phyloP scores from a whole-genome alignment of 30 jellyfish, hydroid and myxozoan genomes.

The Turritopsis dohrnii region DNA sequence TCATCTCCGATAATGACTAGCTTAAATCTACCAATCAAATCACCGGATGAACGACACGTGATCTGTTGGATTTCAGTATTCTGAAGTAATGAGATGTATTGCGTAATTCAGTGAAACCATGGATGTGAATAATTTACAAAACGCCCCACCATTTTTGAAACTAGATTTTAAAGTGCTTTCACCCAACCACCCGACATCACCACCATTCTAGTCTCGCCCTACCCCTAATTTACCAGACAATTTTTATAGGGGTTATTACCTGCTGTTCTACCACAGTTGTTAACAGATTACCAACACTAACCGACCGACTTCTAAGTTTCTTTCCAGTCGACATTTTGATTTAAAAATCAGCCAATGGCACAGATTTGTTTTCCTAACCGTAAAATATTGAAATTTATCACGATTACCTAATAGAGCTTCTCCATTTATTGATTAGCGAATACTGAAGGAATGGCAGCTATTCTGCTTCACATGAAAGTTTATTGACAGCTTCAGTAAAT shows the following conservation, averaged over 20 bases:
- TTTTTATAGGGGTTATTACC: too few relatives aligned
- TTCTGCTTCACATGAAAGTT: background rate
- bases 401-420: background rate
- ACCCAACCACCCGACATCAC: too few relatives aligned
- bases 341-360: background rate
- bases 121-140: too few relatives aligned
- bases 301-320: background rate
- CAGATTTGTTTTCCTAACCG: background rate
- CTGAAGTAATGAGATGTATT: background rate
- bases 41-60: background rate
- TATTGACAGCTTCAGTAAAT: too few relatives aligned
- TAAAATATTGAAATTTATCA: too few relatives aligned
- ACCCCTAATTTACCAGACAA: too few relatives aligned
- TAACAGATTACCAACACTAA: background rate
- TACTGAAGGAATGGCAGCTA: background rate
- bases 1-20: constrained; percentile 64
- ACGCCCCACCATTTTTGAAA: too few relatives aligned
- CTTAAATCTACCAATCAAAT: constrained; percentile 38
- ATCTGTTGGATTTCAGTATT: background rate
- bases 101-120: too few relatives aligned
- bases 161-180: too few relatives aligned
- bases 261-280: background rate
- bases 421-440: background rate
- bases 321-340: background rate
- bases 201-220: too few relatives aligned